These are phyloP conservation scores for Entomobrya proxima DNA, from an alignment of 2,888 invertebrate species.

Conservation along the genomic window DNA sequence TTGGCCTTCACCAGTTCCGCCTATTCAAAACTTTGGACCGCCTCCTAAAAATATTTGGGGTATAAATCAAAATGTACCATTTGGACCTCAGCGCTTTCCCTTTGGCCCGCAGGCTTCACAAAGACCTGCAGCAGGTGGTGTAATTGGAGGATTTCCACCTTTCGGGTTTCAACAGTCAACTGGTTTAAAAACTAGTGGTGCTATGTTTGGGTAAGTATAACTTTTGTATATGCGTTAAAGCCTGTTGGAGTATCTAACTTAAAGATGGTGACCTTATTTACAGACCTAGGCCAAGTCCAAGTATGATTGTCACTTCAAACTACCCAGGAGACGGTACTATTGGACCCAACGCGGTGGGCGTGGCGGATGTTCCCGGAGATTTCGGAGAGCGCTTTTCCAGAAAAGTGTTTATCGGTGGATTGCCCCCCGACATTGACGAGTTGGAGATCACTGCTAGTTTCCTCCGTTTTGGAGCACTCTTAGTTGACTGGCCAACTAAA, in stretches of 20 bases:
- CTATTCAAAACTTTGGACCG: slow-evolving; percentile 75
- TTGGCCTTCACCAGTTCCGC: slow-evolving; percentile 74
- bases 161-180: slow-evolving; percentile 74
- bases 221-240: not conserved
- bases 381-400: slow-evolving; percentile 48
- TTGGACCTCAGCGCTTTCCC: slow-evolving; percentile 73
- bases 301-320: slow-evolving; percentile 75
- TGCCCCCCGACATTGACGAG: slow-evolving; percentile 69
- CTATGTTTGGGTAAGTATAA: slow-evolving; percentile 73
- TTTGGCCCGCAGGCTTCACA: slow-evolving; percentile 73
- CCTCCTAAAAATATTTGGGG: slow-evolving; percentile 72
- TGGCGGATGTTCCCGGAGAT: not conserved
- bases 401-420: slow-evolving; percentile 69
- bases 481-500: slow-evolving; percentile 40
- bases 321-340: slow-evolving; percentile 70
- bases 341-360: slow-evolving; percentile 67
- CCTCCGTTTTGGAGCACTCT: slow-evolving; percentile 80
- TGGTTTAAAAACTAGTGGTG: slow-evolving; percentile 73
- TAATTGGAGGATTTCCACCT: slow-evolving; percentile 74
- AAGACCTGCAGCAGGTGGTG: slow-evolving; percentile 70
- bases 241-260: not conserved
- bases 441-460: slow-evolving; percentile 98
- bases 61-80: slow-evolving; percentile 74
- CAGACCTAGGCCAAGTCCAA: slow-evolving; percentile 74
- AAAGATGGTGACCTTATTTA: not conserved